Conservation (phyloP, 2,797 vertebrate genomes). For the Microctenopoma steveboyesi region DNA sequence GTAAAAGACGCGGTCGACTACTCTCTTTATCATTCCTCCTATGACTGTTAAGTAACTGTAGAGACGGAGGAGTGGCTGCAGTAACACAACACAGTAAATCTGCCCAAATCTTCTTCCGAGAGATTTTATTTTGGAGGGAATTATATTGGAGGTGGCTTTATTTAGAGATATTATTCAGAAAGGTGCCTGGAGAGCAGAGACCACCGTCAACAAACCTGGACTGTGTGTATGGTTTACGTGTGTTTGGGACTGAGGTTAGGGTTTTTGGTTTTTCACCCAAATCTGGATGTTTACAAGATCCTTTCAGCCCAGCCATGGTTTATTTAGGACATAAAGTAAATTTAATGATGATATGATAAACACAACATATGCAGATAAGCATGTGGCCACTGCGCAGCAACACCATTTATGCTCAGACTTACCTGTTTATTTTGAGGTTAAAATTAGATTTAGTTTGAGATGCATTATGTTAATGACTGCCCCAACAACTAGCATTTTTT, state of each 20-base stretch:
- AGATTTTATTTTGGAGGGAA: constrained; percentile 54
- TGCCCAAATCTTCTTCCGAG: constrained; percentile 40
- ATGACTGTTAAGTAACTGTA: constrained; percentile 30
- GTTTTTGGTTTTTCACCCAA: constrained; percentile 37
- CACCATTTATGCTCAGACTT: constrained; percentile 23
- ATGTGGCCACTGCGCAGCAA: constrained; percentile 28
- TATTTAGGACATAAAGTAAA: constrained; percentile 53
- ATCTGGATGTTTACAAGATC: constrained; percentile 58
- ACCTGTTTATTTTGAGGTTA: constrained; percentile 1
- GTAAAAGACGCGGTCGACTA: constrained; percentile 5
- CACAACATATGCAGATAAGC: constrained; percentile 23
- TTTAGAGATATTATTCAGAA: constrained; percentile 34
- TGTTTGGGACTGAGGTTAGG: not conserved
- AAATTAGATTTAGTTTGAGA: too few relatives aligned
- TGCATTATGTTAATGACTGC: too few relatives aligned
- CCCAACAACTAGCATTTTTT: not conserved
- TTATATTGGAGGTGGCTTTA: constrained; percentile 46
- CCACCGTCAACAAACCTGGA: constrained; percentile 48
- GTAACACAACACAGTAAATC: constrained; percentile 34
- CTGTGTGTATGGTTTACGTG: constrained; percentile 27
- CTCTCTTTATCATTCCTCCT: constrained; percentile 14
- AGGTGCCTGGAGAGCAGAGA: constrained; percentile 29
- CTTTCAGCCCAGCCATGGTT: constrained; percentile 27
- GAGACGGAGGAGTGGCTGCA: constrained; percentile 10
- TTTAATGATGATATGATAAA: constrained; percentile 48